Evolutionary conservation across 2,113 vertebrate species (phyloP), one percentile per base, ranked within the genome.

Genomic region (Struthio camelus): DNA sequence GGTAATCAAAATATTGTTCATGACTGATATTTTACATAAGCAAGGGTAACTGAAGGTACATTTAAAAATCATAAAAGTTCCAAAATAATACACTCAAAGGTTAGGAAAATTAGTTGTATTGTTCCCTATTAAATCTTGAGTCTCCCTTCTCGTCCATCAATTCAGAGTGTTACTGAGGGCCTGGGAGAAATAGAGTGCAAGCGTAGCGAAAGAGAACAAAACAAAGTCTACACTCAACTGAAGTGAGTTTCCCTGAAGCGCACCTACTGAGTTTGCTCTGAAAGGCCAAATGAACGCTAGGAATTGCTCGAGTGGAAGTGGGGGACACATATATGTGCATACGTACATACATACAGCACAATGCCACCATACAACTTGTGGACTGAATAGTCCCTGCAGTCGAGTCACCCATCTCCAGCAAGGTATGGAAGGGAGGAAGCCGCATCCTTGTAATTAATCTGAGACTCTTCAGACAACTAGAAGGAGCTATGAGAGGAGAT

Each of bases 261-360:
- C 24, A 10, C 25, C 70, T 42, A 11, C 38, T 20, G 17, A 2
- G 42, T 44, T 64, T 91, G 18, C 32, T 81, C 28, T 9, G 22
- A 84, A 30, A 1, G 10, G 25, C 46, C 18, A 44, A 59, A 5
- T 20, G n/a, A n/a, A 58, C 0, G 2, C 59, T 53, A 32, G 27
- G 54, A 84, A 40, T 40, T 22, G 36, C 80, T 67, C 40, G 34
- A 27, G 40, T 71, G 42, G 67, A 69, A 77, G 11, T 15, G n/a
- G 12, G 59, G 69, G 65, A n/a, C 14, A 4, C 3, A 2, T 7
- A 0, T 4, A 23, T 5, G 27, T 2, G 11, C 1, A 13, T 1
- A n/a, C 9, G 27, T n/a, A 18, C 10, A 40, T 42, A 48, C 6
- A 6, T 9, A 11, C 0, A 0, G 42, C 32, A 3, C 54, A 50